Evolutionary conservation across 2,113 vertebrate genomes (phyloP).

Genomic region (Megaptera novaeangliae): DNA sequence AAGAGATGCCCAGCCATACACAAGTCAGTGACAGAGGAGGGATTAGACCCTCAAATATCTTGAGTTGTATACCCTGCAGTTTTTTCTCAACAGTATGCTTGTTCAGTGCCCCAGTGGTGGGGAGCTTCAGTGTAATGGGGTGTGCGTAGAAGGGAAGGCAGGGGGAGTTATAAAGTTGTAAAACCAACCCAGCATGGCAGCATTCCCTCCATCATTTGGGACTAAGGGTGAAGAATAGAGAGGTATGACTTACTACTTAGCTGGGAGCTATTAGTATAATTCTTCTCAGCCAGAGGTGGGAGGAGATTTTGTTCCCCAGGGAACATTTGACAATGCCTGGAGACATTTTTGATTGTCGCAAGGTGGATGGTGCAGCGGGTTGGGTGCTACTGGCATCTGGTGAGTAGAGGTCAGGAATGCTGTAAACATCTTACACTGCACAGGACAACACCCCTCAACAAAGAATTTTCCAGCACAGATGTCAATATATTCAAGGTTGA

Average conservation of each 20-base stretch:
- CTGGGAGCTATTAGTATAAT: not conserved
- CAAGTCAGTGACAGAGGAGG: not conserved
- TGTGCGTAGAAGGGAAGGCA: not conserved
- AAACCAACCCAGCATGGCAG: not conserved
- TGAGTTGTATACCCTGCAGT: not conserved
- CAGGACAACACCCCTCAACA: not conserved
- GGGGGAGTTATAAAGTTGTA: not conserved
- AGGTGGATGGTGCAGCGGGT: not conserved
- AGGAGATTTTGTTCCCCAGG: not conserved
- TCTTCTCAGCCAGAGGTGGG: not conserved
- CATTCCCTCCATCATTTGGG: not conserved
- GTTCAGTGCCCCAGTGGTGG: not conserved
- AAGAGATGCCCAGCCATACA: not conserved
- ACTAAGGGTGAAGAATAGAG: not conserved
- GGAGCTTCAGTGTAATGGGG: not conserved
- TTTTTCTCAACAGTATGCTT: not conserved
- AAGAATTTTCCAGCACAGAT: slow-evolving; percentile 37
- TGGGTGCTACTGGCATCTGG: not conserved
- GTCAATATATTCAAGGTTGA: not conserved
- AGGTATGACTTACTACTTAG: not conserved
- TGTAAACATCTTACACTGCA: not conserved
- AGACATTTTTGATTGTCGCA: not conserved
- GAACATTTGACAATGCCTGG: not conserved
- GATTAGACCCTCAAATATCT: not conserved
- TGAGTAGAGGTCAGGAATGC: not conserved